These are phyloP conservation scores for Acanthosepion pharaonis DNA, from an alignment of 2,888 invertebrate genomes.

Conservation along the genomic window DNA sequence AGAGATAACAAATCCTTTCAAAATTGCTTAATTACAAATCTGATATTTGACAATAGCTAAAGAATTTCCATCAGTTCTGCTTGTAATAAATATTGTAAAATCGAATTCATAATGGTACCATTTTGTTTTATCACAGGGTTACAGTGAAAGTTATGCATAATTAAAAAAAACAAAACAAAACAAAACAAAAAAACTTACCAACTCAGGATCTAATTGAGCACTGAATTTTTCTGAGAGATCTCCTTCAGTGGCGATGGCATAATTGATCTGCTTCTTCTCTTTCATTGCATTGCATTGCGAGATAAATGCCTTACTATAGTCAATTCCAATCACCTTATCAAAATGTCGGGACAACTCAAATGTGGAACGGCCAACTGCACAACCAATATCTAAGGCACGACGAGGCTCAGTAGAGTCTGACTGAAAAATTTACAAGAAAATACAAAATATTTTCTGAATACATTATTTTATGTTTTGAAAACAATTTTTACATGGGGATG, in stretches of 20 bases:
- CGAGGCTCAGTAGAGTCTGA: conserved; percentile 57
- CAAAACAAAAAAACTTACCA: conserved; percentile 60
- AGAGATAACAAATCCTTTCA: too few species aligned
- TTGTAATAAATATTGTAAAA: too few species aligned
- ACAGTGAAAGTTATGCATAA: too few species aligned
- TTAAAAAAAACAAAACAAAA: too few species aligned
- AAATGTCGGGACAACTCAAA: conserved; percentile 71
- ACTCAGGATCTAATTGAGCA: conserved; percentile 61
- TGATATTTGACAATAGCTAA: too few species aligned
- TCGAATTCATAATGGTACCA: too few species aligned
- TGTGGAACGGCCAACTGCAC: conserved; percentile 73
- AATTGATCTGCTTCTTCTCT: conserved; percentile 61
- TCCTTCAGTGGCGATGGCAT: conserved; percentile 69
- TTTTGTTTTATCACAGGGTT: too few species aligned
- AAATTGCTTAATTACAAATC: too few species aligned
- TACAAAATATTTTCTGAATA: background rate
- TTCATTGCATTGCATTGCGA: conserved; percentile 69
- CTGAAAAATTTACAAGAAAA: background rate
- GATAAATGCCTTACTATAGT: conserved; percentile 72
- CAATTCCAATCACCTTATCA: conserved; percentile 71
- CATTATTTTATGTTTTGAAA: background rate
- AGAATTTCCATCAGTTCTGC: too few species aligned
- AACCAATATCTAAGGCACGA: conserved; percentile 73
- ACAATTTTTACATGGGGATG: background rate
- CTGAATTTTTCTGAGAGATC: conserved; percentile 63